Evolutionary conservation across 2,888 invertebrate species (phyloP).

Genomic region (Hermaeophaga mercurialis): DNA sequence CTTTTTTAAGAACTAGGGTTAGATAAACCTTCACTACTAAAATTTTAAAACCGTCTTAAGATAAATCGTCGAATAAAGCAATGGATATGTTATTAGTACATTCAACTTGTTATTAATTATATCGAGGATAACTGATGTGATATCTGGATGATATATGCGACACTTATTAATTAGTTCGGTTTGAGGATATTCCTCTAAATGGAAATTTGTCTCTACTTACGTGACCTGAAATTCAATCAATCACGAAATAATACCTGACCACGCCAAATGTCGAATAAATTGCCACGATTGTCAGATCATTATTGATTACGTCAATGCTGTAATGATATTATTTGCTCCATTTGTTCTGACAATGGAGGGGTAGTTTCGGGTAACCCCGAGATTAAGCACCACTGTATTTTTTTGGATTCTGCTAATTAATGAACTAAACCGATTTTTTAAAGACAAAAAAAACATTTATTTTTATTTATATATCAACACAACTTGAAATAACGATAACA

Average conservation of each 20-base stretch:
- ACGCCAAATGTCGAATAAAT: constrained; percentile 16
- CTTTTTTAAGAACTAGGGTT: too few species aligned
- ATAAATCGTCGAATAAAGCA: neutral
- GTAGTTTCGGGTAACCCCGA: neutral
- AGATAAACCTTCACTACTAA: too few species aligned
- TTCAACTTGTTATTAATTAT: constrained; percentile 9
- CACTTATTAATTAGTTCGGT: constrained; percentile 13
- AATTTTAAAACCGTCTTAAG: too few species aligned
- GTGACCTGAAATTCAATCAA: constrained; percentile 11
- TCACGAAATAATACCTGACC: constrained; percentile 15
- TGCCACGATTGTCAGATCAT: constrained; percentile 13
- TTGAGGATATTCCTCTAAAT: constrained; percentile 7
- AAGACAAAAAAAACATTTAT: too few species aligned
- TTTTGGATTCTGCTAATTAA: too few species aligned
- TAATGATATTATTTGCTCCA: constrained; percentile 13
- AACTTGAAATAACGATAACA: too few species aligned
- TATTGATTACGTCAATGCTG: constrained; percentile 10
- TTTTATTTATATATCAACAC: too few species aligned
- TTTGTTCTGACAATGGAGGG: constrained; percentile 4
- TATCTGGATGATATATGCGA: constrained; percentile 8
- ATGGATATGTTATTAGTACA: constrained; percentile 2
- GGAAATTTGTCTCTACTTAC: constrained; percentile 12
- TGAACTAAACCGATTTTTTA: too few species aligned
- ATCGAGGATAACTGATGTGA: neutral
- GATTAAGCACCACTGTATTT: too few species aligned